A percentile compares a stretch with the other conserved stretches of the same genome.
phyloP scores from a whole-genome alignment of 2,888 invertebrate species.

The Timandra comae region DNA sequence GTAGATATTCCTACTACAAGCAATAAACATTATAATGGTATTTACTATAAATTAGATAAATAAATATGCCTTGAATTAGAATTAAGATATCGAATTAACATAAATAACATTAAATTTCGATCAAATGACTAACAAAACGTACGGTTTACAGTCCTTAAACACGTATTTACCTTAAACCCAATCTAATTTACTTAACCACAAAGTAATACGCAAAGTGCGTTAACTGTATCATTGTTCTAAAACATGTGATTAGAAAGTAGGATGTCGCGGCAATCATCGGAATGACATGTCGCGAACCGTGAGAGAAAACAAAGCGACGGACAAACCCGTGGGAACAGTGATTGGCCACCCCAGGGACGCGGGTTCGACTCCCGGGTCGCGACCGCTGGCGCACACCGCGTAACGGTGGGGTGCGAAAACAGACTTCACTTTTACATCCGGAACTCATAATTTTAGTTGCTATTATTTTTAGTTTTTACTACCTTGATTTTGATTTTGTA shows the following conservation, averaged over 20 bases:
- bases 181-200: too few species aligned
- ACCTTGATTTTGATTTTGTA: too few species aligned
- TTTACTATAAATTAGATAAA: too few species aligned
- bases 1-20: too few species aligned
- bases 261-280: constrained; percentile 56
- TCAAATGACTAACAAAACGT: too few species aligned
- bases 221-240: constrained; percentile 18
- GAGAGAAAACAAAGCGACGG: constrained; percentile 58
- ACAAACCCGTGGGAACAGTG: constrained; percentile 72
- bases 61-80: too few species aligned
- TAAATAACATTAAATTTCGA: too few species aligned
- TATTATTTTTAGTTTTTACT: constrained; percentile 25
- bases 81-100: too few species aligned
- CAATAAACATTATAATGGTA: too few species aligned
- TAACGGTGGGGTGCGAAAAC: constrained; percentile 70
- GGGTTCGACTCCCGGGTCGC: constrained; percentile 52
- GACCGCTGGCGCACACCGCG: constrained; percentile 36
- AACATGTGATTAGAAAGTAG: constrained; percentile 53
- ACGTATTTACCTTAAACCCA: too few species aligned
- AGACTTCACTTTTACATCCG: constrained; percentile 50
- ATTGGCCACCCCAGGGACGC: constrained; percentile 55
- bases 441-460: constrained; percentile 45
- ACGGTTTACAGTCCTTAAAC: too few species aligned
- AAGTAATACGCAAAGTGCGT: too few species aligned
- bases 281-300: constrained; percentile 69